Conservation (phyloP, 2,888 invertebrate genomes). For the Buathra laborator region DNA sequence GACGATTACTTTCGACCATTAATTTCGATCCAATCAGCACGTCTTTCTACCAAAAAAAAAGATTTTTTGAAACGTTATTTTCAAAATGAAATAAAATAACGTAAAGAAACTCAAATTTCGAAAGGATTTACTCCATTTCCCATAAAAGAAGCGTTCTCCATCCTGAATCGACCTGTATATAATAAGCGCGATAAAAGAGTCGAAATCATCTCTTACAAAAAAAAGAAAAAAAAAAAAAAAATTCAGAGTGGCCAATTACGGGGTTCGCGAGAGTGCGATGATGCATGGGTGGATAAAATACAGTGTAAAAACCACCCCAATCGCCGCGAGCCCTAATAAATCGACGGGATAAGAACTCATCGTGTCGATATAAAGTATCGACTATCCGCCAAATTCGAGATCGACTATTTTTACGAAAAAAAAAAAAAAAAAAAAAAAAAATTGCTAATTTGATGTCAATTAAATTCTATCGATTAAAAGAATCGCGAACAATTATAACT, state of each 20-base stretch:
- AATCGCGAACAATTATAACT: not conserved
- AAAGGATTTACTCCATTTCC: not conserved
- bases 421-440: not conserved
- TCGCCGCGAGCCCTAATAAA: slow-evolving; percentile 9
- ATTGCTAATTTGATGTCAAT: not conserved
- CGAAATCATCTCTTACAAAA: slow-evolving; percentile 10
- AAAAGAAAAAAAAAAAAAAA: not conserved
- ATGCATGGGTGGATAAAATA: slow-evolving; percentile 39
- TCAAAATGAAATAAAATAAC: not conserved
- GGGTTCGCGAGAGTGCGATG: slow-evolving; percentile 32
- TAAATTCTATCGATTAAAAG: not conserved
- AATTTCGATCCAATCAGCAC: not conserved
- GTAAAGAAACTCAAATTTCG: not conserved
- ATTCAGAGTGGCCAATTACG: slow-evolving; percentile 23
- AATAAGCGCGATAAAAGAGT: slow-evolving; percentile 16
- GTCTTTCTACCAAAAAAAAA: not conserved
- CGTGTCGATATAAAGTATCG: not conserved
- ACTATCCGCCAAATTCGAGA: not conserved
- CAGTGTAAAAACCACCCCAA: slow-evolving; percentile 18
- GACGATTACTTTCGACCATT: not conserved
- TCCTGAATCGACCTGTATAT: slow-evolving; percentile 1
- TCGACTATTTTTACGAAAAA: not conserved
- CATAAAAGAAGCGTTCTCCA: not conserved
- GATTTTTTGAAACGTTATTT: not conserved
- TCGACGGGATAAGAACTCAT: not conserved